Base-by-base conservation (phyloP, 2,113 vertebrate species). In the Arizona elegans region DNA sequence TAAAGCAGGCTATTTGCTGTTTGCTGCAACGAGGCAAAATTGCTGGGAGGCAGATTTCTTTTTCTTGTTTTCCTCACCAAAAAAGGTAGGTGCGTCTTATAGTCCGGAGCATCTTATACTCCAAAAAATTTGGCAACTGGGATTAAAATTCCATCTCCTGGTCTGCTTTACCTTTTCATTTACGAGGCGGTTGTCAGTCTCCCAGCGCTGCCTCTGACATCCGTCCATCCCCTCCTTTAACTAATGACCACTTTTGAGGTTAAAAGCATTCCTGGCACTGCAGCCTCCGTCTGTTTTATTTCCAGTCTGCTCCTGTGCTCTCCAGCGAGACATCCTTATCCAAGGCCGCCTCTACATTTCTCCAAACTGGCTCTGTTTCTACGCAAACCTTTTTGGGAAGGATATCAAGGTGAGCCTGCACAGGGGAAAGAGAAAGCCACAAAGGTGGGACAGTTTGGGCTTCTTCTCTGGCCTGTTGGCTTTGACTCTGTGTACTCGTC, bases 321-420 rank as follows among this genome's bases (percentile, higher is more conserved):
- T 99, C 38, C 98, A 99, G 97, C 98, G 98, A 96, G 99, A 99
- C 55, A 98, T 99, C 91, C 98, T 99, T 21, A 98, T 99, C 56
- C 99, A 99, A 95, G 99, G 99, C 21, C 98, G 99, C 13, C 99
- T 99, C 94, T 99, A 99, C 97, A 99, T 99, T 96, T 99, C 99
- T 92, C 98, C 98, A 95, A 99, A 99, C 97, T 99, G 99, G 99
- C 97, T 99, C 95, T 99, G 99, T 97, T 99, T 99, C 97, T 98
- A 99, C 0, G 98, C 99, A 95, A 99, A 98, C 97, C 98, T 99
- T 96, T 99, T 99, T 0, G 99, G 99, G 96, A 99, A 99, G 95
- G 99, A 99, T 96, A 98, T 99, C 96, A 99, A 99, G 99, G 99
- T 99, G 97, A 93, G 0, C 0, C 33, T 1, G 8, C 6, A n/a